Evolutionary conservation across 2,888 invertebrate species (phyloP), one percentile per base, ranked within the genome.

Genomic region (Buathra laborator): DNA sequence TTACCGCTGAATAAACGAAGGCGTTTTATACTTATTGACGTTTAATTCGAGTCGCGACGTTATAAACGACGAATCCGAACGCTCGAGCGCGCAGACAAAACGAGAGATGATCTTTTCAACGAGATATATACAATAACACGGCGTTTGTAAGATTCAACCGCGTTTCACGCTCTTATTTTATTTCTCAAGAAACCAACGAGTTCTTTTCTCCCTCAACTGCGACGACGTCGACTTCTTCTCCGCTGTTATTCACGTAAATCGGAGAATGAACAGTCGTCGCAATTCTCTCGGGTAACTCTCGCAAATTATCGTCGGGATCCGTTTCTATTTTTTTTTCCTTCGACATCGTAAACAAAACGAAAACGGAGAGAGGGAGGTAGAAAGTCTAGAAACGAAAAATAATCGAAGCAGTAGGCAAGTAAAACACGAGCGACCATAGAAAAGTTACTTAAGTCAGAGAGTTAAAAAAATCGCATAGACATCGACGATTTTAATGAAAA

Each of bases 1-100:
- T 16, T 29, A 16, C 43, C 29, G 82, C 56, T 84, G 83, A 80
- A 84, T 86, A 86, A 86, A 85, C 78, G 85, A 79, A 12, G 70
- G 72, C 80, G 79, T 81, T 77, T 78, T 66, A 88, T 88, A 84
- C 88, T 90, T 89, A 91, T 90, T 89, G 89, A 89, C 89, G 88
- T 89, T 90, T 89, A 88, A 90, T 89, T 90, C 89, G 88, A 80
- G 84, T 81, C 83, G 70, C 53, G 56, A 68, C 16, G 53, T 70
- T 64, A 72, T 62, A 76, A 81, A 16, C 37, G 68, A 71, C 59
- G 59, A 59, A 29, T 37, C 37, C 37, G 37, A 7, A 9, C 37
- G 37, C 37, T 37, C 37, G 37, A 9, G 9, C 9, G 59, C 12
- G 29, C 59, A 14, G 59, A 59, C 24, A 59, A 59, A 24, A 59